Evolutionary conservation across 2,888 invertebrate species (phyloP).

Genomic region (Copidosoma aretas): DNA sequence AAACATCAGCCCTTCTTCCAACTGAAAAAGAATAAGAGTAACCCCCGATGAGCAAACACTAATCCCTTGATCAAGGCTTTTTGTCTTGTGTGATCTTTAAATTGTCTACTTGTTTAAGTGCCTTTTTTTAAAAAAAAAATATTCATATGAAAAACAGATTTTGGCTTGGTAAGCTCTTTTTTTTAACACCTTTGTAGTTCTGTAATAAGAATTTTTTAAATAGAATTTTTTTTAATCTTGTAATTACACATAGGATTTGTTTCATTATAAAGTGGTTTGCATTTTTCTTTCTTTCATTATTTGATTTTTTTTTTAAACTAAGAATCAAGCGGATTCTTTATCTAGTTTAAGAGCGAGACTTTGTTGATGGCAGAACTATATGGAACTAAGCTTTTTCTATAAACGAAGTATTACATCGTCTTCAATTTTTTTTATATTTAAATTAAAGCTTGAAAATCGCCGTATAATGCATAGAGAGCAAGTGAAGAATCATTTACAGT

Average conservation of each 20-base stretch:
- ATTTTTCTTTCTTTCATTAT: slow-evolving; percentile 26
- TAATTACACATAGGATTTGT: slow-evolving; percentile 28
- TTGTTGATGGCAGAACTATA: slow-evolving; percentile 17
- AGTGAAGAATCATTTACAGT: slow-evolving; percentile 1
- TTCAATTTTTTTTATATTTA: slow-evolving; percentile 22
- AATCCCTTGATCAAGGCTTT: slow-evolving; percentile 32
- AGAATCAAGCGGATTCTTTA: slow-evolving; percentile 32
- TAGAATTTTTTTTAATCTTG: slow-evolving; percentile 24
- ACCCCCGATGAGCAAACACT: slow-evolving; percentile 17
- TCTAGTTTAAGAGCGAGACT: slow-evolving; percentile 15
- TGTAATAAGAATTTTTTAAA: slow-evolving; percentile 34
- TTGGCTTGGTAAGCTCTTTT: slow-evolving; percentile 31
- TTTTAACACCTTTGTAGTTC: slow-evolving; percentile 37
- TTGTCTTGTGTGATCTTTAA: slow-evolving; percentile 37
- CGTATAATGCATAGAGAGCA: neutral
- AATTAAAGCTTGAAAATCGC: slow-evolving; percentile 15
- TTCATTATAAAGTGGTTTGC: slow-evolving; percentile 29
- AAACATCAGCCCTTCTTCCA: slow-evolving; percentile 16
- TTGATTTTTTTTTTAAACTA: slow-evolving; percentile 18
- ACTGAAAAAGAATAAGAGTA: neutral
- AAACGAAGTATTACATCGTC: slow-evolving; percentile 19
- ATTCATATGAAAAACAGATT: slow-evolving; percentile 23
- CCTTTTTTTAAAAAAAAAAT: slow-evolving; percentile 34
- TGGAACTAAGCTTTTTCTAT: slow-evolving; percentile 19
- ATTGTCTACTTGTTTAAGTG: slow-evolving; percentile 40